Conservation (phyloP, 1,140 invertebrate species). For the Camponotus vicinus region DNA sequence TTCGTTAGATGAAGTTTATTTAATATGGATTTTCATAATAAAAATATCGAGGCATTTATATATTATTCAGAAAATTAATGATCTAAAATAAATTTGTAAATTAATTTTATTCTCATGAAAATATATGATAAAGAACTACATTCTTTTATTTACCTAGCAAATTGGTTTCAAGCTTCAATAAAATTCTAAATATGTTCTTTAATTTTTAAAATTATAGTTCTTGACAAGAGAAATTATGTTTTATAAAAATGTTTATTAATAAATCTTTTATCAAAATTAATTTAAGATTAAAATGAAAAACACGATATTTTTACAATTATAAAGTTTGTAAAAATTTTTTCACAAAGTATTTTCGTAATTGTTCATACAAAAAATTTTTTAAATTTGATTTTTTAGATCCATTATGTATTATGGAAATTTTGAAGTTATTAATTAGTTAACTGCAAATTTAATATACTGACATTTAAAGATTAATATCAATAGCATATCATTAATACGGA, state of each 20-base stretch:
- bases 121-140: not conserved
- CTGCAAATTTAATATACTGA: not conserved
- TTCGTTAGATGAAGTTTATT: not conserved
- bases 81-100: not conserved
- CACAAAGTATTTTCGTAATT: too few species aligned
- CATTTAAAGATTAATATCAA: not conserved
- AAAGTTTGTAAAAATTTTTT: too few species aligned
- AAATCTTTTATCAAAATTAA: not conserved
- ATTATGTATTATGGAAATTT: not conserved
- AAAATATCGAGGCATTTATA: not conserved
- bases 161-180: not conserved
- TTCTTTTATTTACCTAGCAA: not conserved
- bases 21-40: not conserved
- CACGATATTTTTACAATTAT: too few species aligned
- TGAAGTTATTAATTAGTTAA: not conserved
- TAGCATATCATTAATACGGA: not conserved
- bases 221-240: not conserved
- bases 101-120: not conserved
- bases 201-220: not conserved
- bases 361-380: too few species aligned
- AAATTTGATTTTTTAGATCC: too few species aligned
- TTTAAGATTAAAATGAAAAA: not conserved
- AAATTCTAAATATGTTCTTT: not conserved
- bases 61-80: not conserved
- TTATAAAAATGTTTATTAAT: slow-evolving; percentile 11